phyloP scores from a whole-genome alignment of 1,140 invertebrate species.

The Lordiphosa mommai region DNA sequence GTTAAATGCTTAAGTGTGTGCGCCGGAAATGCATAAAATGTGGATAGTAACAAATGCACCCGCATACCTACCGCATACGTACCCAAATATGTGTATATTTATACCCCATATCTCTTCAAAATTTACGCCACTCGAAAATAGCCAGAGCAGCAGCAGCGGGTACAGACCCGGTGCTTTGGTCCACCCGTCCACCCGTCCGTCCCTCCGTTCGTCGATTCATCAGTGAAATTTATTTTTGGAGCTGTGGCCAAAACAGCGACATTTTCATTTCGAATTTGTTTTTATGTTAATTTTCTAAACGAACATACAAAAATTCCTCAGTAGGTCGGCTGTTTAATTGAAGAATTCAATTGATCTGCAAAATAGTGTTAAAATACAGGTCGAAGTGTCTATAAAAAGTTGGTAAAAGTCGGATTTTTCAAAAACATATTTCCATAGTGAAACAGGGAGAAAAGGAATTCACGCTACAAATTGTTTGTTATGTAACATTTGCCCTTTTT shows the following conservation, averaged over 20 bases:
- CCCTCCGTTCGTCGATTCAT: constrained; percentile 25
- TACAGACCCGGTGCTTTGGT: constrained; percentile 46
- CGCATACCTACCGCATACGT: neutral
- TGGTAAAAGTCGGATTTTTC: too few species aligned
- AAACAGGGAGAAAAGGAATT: too few species aligned
- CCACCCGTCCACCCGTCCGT: neutral
- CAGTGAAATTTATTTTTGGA: constrained; percentile 72
- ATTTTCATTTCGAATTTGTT: constrained; percentile 65
- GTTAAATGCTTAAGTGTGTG: neutral
- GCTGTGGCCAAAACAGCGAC: constrained; percentile 66
- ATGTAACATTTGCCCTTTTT: too few species aligned
- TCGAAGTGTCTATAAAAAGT: too few species aligned
- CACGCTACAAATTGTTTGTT: too few species aligned
- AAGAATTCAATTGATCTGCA: too few species aligned
- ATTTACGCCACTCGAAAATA: constrained; percentile 52
- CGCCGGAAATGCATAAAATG: too few species aligned
- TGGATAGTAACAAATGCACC: too few species aligned
- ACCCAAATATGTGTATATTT: constrained; percentile 4
- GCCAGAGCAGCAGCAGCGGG: constrained; percentile 20
- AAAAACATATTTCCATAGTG: too few species aligned
- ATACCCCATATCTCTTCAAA: constrained; percentile 26
- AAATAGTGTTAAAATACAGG: too few species aligned
- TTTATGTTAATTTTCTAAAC: constrained; percentile 53
- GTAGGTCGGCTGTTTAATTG: neutral
- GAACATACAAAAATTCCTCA: constrained; percentile 51